A percentile compares a stretch with the other conserved stretches of the same genome.
Conservation (phyloP, 2,113 vertebrate genomes). For the Etheostoma cragini region DNA sequence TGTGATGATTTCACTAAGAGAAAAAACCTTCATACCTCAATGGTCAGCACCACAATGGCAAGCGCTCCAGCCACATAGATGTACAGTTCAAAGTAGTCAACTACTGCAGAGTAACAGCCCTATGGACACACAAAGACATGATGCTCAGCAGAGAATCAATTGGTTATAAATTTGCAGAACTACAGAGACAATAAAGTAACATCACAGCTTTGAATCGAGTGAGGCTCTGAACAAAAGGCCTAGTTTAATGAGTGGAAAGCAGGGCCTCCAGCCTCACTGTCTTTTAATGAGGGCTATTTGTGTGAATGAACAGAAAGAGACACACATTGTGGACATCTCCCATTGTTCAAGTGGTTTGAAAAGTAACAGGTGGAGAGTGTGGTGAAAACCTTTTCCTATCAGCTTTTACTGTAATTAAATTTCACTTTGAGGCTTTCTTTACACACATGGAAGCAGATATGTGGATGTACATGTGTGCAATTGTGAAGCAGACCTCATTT, state of each 20-base stretch:
- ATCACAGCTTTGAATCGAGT: constrained; percentile 62
- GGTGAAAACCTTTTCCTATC: constrained; percentile 48
- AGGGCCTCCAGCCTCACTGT: constrained; percentile 50
- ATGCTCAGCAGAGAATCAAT: constrained; percentile 50
- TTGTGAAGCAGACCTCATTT: constrained; percentile 30
- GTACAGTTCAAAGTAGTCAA: constrained; percentile 93
- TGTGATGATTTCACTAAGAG: constrained; percentile 8
- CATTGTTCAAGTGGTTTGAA: constrained; percentile 64
- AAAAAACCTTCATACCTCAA: constrained; percentile 86
- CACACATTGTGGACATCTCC: constrained; percentile 40
- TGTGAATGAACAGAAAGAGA: constrained; percentile 60
- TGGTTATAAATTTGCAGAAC: constrained; percentile 51
- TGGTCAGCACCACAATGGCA: constrained; percentile 92
- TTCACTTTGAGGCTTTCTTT: constrained; percentile 46
- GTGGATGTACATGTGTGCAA: constrained; percentile 13
- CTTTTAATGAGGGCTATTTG: constrained; percentile 75
- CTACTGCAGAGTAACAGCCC: constrained; percentile 94
- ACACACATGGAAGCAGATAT: constrained; percentile 18
- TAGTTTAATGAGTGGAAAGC: constrained; percentile 62
- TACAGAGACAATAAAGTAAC: constrained; percentile 62
- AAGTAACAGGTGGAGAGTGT: constrained; percentile 71
- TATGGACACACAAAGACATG: constrained; percentile 69
- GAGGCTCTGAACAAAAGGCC: constrained; percentile 70
- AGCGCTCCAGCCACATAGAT: constrained; percentile 95
- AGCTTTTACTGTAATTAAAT: constrained; percentile 65